Percentiles rank a stretch among this genome's conserved stretches.
Evolutionary conservation across 2,888 invertebrate genomes (phyloP).

Genomic region (Drosophila parthenogenetica): DNA sequence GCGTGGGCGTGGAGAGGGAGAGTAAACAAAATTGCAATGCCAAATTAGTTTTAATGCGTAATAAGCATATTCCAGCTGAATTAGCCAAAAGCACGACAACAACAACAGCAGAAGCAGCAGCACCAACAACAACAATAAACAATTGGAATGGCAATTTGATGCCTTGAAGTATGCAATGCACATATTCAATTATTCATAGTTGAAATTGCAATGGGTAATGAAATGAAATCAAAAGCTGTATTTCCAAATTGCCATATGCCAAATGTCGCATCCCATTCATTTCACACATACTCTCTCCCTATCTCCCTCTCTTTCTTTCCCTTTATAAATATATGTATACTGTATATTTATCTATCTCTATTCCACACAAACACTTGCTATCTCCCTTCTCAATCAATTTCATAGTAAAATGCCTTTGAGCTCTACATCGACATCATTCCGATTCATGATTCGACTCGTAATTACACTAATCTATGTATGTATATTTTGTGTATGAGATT

Average conservation of each 20-base stretch:
- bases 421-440: conserved; percentile 62
- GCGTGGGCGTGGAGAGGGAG: neutral
- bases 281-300: conserved; percentile 2
- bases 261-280: conserved; percentile 22
- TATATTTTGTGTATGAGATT: conserved; percentile 25
- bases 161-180: conserved; percentile 75
- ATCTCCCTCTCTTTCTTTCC: neutral
- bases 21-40: conserved; percentile 63
- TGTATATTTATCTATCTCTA: neutral
- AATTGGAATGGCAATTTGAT: conserved; percentile 65
- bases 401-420: conserved; percentile 71
- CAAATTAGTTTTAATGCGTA: conserved; percentile 78
- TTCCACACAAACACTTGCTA: neutral
- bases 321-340: conserved; percentile 8
- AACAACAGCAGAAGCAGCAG: conserved; percentile 22
- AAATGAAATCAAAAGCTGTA: conserved; percentile 75
- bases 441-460: conserved; percentile 57
- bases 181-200: conserved; percentile 77
- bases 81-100: conserved; percentile 62
- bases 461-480: conserved; percentile 74
- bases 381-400: conserved; percentile 32
- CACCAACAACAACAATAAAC: conserved; percentile 27
- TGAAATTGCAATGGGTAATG: conserved; percentile 77
- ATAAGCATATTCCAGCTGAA: conserved; percentile 75
- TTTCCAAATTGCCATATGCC: conserved; percentile 41